Evolutionary conservation across 2,797 vertebrate genomes (phyloP).

Genomic region (Melanotaenia boesemani): DNA sequence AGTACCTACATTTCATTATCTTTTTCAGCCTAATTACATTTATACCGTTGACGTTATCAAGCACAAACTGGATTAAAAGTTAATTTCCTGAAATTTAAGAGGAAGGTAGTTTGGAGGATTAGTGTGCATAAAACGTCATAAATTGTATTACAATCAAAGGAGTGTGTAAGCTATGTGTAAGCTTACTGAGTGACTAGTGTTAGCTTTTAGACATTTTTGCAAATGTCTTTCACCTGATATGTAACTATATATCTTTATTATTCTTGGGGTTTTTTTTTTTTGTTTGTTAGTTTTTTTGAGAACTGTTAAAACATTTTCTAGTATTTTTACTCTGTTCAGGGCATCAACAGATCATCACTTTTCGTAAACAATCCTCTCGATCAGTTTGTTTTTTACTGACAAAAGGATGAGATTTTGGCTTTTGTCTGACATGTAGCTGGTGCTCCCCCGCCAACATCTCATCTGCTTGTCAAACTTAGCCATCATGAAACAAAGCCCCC

Average conservation of each 20-base stretch:
- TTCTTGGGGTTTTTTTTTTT: constrained; percentile 19
- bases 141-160: neutral
- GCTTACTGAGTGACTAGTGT: neutral
- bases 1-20: constrained; percentile 9
- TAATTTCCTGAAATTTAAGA: neutral
- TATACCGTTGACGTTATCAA: neutral
- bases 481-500: constrained; percentile 75
- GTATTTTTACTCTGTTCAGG: constrained; percentile 22
- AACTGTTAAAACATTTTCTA: constrained; percentile 33
- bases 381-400: constrained; percentile 43
- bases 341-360: constrained; percentile 15
- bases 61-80: neutral
- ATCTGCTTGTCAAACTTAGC: constrained; percentile 72
- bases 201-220: constrained; percentile 26
- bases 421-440: constrained; percentile 49
- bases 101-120: neutral
- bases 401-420: constrained; percentile 40
- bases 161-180: neutral
- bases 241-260: neutral
- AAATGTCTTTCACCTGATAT: constrained; percentile 20
- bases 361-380: constrained; percentile 35
- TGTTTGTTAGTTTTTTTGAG: neutral
- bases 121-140: neutral
- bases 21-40: neutral
- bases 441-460: constrained; percentile 62